phyloP scores from a whole-genome alignment of 2,888 invertebrate genomes.

The Heliconius erato region DNA sequence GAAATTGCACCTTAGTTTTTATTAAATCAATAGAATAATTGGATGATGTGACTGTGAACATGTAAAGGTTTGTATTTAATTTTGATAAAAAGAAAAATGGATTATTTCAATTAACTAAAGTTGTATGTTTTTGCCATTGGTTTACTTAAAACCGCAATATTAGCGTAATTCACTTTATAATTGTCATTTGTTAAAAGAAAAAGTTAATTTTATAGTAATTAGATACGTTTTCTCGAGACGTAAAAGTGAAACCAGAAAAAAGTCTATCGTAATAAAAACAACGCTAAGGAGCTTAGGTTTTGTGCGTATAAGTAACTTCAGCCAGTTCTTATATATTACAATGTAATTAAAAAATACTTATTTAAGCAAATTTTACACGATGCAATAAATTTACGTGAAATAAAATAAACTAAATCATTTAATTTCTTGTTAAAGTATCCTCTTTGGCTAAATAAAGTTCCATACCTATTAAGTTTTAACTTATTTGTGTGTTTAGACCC shows the following conservation, averaged over 20 bases:
- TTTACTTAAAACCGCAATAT: neutral
- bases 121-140: neutral
- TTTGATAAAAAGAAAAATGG: neutral
- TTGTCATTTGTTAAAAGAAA: neutral
- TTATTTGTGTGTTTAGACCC: constrained; percentile 18
- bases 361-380: neutral
- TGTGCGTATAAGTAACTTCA: neutral
- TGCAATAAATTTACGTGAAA: neutral
- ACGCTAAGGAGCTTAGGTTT: neutral
- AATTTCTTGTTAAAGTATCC: neutral
- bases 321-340: neutral
- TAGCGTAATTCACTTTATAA: neutral
- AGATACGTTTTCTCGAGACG: constrained; percentile 12
- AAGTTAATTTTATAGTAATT: neutral
- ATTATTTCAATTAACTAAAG: neutral
- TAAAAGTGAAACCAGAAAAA: constrained; percentile 12
- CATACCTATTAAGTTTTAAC: constrained; percentile 14
- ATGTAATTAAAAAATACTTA: neutral
- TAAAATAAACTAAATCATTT: neutral
- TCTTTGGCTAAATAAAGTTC: neutral
- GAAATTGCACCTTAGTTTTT: constrained; percentile 50
- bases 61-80: constrained; percentile 21
- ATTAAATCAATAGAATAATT: neutral
- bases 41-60: neutral
- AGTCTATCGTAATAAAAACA: constrained; percentile 1